Evolutionary conservation across 2,113 vertebrate genomes (phyloP).

Genomic region (Anoplopoma fimbria): DNA sequence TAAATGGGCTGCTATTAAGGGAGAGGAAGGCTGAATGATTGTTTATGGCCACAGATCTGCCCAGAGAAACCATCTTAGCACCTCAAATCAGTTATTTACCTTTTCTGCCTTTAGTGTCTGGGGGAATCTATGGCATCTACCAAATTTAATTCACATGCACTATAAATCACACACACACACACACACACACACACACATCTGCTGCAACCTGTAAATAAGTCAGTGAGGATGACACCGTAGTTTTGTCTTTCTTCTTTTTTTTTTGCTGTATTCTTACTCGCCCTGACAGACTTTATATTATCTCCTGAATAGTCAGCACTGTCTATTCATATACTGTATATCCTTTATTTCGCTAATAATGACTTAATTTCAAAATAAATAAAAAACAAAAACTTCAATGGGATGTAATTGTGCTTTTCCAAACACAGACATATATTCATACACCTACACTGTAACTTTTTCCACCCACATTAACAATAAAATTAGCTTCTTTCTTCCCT

Average conservation of each 20-base stretch:
- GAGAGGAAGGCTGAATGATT: constrained; percentile 56
- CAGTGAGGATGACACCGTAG: constrained; percentile 10
- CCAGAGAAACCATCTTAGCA: constrained; percentile 60
- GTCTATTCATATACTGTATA: background rate
- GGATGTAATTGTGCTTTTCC: constrained; percentile 60
- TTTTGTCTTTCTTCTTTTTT: constrained; percentile 28
- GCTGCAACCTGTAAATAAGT: constrained; percentile 41
- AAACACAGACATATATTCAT: constrained; percentile 20
- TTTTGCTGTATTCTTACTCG: constrained; percentile 11
- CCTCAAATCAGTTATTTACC: constrained; percentile 59
- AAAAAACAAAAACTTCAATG: constrained; percentile 35
- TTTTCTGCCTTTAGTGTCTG: constrained; percentile 17
- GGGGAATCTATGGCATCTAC: background rate
- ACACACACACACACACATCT: constrained; percentile 43
- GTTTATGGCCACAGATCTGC: constrained; percentile 59
- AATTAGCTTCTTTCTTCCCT: constrained; percentile 15
- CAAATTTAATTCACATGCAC: constrained; percentile 27
- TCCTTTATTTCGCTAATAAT: constrained; percentile 1
- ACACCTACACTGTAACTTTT: constrained; percentile 19
- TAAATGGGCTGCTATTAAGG: constrained; percentile 63
- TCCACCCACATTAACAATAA: constrained; percentile 29
- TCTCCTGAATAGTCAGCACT: background rate
- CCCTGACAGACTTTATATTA: background rate
- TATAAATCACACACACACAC: constrained; percentile 48
- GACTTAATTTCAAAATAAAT: background rate